Evolutionary conservation across 2,888 invertebrate genomes (phyloP), one percentile per base, ranked within the genome.

Genomic region (Pharmacophagus antenor): DNA sequence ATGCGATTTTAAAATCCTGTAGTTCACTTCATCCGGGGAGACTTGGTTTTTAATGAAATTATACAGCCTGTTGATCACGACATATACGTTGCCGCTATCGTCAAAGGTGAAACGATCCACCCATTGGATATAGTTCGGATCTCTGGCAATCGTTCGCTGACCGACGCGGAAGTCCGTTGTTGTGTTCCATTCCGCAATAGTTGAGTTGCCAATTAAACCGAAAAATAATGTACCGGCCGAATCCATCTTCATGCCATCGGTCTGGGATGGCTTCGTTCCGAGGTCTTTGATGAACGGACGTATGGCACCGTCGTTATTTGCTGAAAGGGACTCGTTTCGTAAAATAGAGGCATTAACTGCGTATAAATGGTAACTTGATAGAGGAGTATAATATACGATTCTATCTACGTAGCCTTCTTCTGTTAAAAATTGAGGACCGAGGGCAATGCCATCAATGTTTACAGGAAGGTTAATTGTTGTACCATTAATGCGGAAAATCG

Each of bases 171-270:
- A 93, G 47, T 92, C 85, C 22, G 85, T 78, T 23, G 88, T 91
- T 0, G 93, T 92, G 76, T 95, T 93, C 94, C 95, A 95, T 80
- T 92, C 92, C 15, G 93, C 93, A 52, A 95, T 92, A 21, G 94
- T 93, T 64, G 94, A 94, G 70, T 93, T 93, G 54, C 93, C 92
- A 57, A 95, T 79, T 23, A 95, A 86, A 46, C 95, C 95, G 77
- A 92, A 95, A 82, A 94, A 95, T 10, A 95, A 85, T 5, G 92
- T 77, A 2, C 95, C 95, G 18, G 86, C 83, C 17, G 94, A 92
- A 67, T 95, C 94, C 94, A 95, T 94, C 62, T 93, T 92, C 94
- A 95, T 95, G 0, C 95, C 95, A 70, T 94, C 95, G 0, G 94
- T 93, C 77, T 95, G 94, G 0, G 95, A 94, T 0, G 88, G 78